These are phyloP conservation scores for Ophioninae sp. DNA, from an alignment of 2,888 invertebrate genomes.

Conservation along the genomic window DNA sequence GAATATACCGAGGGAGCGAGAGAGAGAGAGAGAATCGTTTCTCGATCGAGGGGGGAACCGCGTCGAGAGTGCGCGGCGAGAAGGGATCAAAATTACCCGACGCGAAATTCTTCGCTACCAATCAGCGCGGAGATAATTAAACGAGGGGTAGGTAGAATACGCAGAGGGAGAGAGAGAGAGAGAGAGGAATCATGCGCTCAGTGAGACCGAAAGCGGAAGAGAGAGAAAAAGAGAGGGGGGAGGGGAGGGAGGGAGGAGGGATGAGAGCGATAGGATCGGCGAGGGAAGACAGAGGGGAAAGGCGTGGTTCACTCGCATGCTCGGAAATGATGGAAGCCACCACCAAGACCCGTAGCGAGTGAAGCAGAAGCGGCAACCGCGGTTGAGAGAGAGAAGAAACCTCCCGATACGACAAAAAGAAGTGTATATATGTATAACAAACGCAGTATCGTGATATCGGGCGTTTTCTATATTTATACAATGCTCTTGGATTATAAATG, in stretches of 20 bases:
- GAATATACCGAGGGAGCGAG: constrained; percentile 47
- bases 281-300: constrained; percentile 72
- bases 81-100: constrained; percentile 79
- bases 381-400: constrained; percentile 37
- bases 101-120: constrained; percentile 80
- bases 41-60: constrained; percentile 43
- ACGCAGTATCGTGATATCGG: constrained; percentile 52
- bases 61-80: constrained; percentile 66
- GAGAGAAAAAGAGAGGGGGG: constrained; percentile 50
- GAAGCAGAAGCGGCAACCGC: constrained; percentile 41
- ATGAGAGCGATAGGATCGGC: constrained; percentile 74
- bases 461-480: constrained; percentile 45
- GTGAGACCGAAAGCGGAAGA: constrained; percentile 71
- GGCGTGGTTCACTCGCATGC: constrained; percentile 73
- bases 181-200: constrained; percentile 65
- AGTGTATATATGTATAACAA: constrained; percentile 59
- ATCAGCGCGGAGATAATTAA: constrained; percentile 80
- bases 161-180: constrained; percentile 63
- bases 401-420: constrained; percentile 62
- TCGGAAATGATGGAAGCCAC: constrained; percentile 78
- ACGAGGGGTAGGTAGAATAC: constrained; percentile 75
- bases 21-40: constrained; percentile 51
- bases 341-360: constrained; percentile 65
- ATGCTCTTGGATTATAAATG: constrained; percentile 56
- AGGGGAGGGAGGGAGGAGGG: constrained; percentile 51